Evolutionary conservation across 2,113 vertebrate genomes (phyloP), one percentile per base, ranked within the genome.

Genomic region (Perccottus glenii): DNA sequence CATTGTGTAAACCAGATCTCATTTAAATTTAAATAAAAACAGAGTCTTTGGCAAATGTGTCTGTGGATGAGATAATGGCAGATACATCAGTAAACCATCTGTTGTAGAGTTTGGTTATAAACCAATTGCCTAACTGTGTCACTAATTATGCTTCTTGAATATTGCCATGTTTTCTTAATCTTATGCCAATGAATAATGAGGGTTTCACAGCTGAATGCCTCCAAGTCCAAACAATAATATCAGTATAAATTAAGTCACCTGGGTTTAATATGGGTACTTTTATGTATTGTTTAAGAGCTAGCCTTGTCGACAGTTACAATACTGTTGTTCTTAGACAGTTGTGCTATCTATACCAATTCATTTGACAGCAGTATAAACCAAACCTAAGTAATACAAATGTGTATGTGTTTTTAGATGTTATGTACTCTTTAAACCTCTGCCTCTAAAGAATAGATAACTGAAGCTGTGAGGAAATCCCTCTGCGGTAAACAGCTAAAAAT

Each of bases 391-490:
- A n/a, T n/a, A n/a, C n/a, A n/a, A n/a, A n/a, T n/a, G n/a, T n/a
- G n/a, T n/a, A n/a, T n/a, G n/a, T n/a, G 36, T 38, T 38, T 4
- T 38, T 38, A 38, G 6, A 38, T 38, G 36, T 38, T 38, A 38
- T 38, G 36, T 38, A 38, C 42, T 15, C 33, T 57, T 63, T 16
- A 36, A 16, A 67, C 35, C 58, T 9, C 43, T 62, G 46, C n/a
- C 14, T 36, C 64, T 50, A 33, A 42, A 40, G 45, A 47, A 27
- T 70, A 77, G 27, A 77, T 65, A 61, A 62, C n/a, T 57, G 42
- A 70, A 8, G 45, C n/a, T n/a, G 43, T 55, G 65, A 72, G 83
- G 67, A 81, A 15, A 69, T 46, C 66, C n/a, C n/a, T n/a, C n/a
- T n/a, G n/a, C n/a, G n/a, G n/a, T n/a, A n/a, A n/a, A n/a, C n/a